phyloP scores from a whole-genome alignment of 2,113 vertebrate species.

The Alexandromys fortis region DNA sequence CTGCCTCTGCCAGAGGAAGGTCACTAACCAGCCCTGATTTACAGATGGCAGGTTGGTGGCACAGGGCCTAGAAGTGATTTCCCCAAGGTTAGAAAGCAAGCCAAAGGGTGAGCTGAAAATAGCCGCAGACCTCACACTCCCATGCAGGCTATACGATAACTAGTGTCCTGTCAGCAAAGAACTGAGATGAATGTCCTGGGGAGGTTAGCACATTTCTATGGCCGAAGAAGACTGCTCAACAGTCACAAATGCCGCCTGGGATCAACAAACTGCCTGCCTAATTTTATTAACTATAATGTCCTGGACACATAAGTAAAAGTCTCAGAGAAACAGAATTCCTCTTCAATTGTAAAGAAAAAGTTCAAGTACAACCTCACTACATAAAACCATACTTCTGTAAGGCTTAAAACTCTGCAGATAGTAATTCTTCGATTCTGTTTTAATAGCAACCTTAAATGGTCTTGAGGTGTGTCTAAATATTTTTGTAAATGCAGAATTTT shows the following conservation, averaged over 20 bases:
- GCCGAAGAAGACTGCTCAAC: conserved; percentile 57
- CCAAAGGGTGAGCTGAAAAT: conserved; percentile 75
- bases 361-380: neutral
- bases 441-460: neutral
- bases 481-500: conserved; percentile 46
- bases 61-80: conserved; percentile 68
- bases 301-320: neutral
- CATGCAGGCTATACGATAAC: conserved; percentile 74
- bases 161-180: conserved; percentile 78
- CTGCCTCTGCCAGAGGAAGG: conserved; percentile 25
- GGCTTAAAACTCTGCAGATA: neutral
- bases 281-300: conserved; percentile 37
- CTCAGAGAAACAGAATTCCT: conserved; percentile 39
- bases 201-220: conserved; percentile 60
- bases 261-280: conserved; percentile 36
- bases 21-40: conserved; percentile 65
- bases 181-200: conserved; percentile 67
- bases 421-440: neutral
- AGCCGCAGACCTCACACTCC: conserved; percentile 64
- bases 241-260: conserved; percentile 41
- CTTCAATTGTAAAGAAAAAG: neutral
- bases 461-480: conserved; percentile 14
- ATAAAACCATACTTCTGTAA: conserved; percentile 7
- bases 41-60: conserved; percentile 62
- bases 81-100: conserved; percentile 76